Evolutionary conservation across 2,888 invertebrate species (phyloP), one percentile per base, ranked within the genome.

Genomic region (Synanthedon tipuliformis): DNA sequence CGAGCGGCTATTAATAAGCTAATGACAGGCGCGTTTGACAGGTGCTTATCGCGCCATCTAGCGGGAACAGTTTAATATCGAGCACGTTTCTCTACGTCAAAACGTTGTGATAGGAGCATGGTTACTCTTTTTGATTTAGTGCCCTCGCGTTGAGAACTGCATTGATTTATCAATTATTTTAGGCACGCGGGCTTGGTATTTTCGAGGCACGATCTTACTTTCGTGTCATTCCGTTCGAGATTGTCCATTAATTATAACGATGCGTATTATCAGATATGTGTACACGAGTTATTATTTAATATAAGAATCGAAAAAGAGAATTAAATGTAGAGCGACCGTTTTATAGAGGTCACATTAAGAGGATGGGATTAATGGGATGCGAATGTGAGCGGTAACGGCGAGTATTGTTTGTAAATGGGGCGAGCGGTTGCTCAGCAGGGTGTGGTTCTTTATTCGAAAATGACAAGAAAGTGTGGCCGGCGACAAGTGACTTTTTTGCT

Each of bases 81-180:
- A 63, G 65, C 73, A 74, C 76, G 81, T 78, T 79, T 75, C 76
- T 79, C 75, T 71, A 78, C 74, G 85, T 86, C 86, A 84, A 81
- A 84, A 85, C 74, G 73, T 80, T 81, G 69, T 79, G 83, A 85
- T 84, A 81, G 77, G 71, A 72, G 68, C 68, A 69, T 75, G 65
- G 66, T 71, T 72, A 71, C 65, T 67, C 66, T 66, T 75, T 77
- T 81, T 87, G 86, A 87, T 87, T 85, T 83, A 87, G 81, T 85
- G 74, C 75, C 74, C 80, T 76, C 70, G 73, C 68, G 71, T 73
- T 66, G 77, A 71, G 77, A 75, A 74, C 73, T 82, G 82, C 81
- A 83, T 81, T 87, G 85, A 86, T 87, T 79, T 85, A 87, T 87
- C 85, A 87, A 86, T 84, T 73, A 85, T 86, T 82, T 75, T 57